Evolutionary conservation across 2,888 invertebrate genomes (phyloP).

Genomic region (Nysson spinosus): DNA sequence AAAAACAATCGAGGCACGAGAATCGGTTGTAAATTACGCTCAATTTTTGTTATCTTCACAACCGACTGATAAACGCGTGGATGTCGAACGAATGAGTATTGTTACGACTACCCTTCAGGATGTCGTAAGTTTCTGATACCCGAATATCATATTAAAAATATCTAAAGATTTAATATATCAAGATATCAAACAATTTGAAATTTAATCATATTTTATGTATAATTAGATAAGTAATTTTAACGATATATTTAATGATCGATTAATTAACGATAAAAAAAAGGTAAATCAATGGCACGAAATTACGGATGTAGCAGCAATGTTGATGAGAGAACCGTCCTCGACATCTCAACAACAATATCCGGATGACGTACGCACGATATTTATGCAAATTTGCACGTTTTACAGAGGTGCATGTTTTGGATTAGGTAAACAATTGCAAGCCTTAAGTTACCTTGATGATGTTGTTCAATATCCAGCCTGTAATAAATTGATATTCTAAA

Average conservation of each 20-base stretch:
- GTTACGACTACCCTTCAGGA: constrained; percentile 69
- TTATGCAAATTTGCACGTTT: constrained; percentile 81
- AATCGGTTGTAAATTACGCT: neutral
- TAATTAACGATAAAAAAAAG: constrained; percentile 43
- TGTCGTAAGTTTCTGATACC: constrained; percentile 60
- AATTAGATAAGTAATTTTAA: too few species aligned
- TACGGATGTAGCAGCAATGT: constrained; percentile 68
- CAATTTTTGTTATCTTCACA: constrained; percentile 12
- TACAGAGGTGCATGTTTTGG: constrained; percentile 83
- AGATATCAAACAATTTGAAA: too few species aligned
- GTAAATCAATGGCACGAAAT: constrained; percentile 73
- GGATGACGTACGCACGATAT: constrained; percentile 70
- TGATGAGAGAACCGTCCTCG: constrained; percentile 68
- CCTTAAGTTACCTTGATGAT: too few species aligned
- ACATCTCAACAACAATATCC: constrained; percentile 61
- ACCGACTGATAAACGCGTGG: constrained; percentile 25
- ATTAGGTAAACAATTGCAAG: constrained; percentile 80
- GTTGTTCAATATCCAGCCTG: too few species aligned
- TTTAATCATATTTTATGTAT: too few species aligned
- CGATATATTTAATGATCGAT: too few species aligned
- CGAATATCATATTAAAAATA: too few species aligned
- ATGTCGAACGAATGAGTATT: constrained; percentile 65
- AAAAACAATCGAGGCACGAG: neutral
- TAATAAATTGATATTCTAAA: too few species aligned
- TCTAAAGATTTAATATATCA: too few species aligned